Percentiles rank a stretch among this genome's conserved stretches.
These are phyloP conservation scores for Homarus gammarus DNA, from an alignment of 2,888 invertebrate genomes.

Conservation along the genomic window DNA sequence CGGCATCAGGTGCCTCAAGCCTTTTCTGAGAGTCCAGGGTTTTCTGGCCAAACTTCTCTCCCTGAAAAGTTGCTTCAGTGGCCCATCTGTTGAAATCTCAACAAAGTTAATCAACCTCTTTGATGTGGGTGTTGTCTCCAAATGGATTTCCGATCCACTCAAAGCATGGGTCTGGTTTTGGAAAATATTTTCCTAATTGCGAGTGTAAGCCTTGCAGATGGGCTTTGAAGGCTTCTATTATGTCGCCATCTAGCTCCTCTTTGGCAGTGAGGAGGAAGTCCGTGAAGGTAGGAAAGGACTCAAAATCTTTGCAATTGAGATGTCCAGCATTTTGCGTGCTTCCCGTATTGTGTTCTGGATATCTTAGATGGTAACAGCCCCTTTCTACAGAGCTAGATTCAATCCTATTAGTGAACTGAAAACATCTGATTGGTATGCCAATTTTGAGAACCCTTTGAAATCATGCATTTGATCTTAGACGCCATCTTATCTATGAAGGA, in stretches of 20 bases:
- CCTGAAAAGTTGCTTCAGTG: no score
- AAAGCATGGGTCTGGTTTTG: conserved; percentile 28
- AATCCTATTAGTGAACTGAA: no score
- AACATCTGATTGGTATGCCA: no score
- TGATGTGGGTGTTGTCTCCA: no score
- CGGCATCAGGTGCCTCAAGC: no score
- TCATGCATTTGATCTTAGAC: no score
- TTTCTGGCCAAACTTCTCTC: no score
- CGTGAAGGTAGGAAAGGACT: conserved; percentile 21
- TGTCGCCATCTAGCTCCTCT: conserved; percentile 31
- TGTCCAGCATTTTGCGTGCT: conserved; percentile 11
- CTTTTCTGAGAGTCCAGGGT: no score
- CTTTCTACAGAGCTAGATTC: conserved; percentile 9
- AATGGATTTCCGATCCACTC: conserved; percentile 41
- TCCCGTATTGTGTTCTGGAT: conserved; percentile 17
- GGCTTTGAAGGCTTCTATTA: conserved; percentile 25
- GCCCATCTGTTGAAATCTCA: no score
- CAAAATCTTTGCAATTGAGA: conserved; percentile 26
- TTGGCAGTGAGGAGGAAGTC: conserved; percentile 24
- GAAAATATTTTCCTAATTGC: conserved; percentile 29
- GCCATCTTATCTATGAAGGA: no score
- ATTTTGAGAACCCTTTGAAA: no score
- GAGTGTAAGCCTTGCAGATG: conserved; percentile 19
- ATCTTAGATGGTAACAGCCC: conserved; percentile 9
- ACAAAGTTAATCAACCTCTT: no score